Conservation (phyloP, 2,113 vertebrate genomes). For the Tonatia bakeri region DNA sequence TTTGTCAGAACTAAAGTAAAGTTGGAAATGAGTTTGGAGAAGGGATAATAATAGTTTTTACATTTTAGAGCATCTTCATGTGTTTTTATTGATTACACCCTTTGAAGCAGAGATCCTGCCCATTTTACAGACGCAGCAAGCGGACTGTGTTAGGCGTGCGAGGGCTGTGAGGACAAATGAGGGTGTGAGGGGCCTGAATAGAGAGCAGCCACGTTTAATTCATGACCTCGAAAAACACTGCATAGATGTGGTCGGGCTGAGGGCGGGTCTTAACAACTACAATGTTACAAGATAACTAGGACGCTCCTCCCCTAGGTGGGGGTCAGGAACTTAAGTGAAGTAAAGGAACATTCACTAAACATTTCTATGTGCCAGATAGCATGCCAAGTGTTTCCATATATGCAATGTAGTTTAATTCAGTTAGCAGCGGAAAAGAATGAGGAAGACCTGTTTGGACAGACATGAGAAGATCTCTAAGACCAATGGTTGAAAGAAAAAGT, state of each 20-base stretch:
- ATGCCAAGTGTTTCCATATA: neutral
- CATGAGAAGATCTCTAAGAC: neutral
- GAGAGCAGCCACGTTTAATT: neutral
- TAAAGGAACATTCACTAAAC: neutral
- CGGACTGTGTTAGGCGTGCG: constrained; percentile 18
- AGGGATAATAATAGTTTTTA: neutral
- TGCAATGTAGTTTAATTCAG: neutral
- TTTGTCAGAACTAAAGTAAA: neutral
- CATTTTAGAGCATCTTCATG: neutral
- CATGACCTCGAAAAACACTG: neutral
- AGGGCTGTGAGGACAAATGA: neutral
- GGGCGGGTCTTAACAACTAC: neutral
- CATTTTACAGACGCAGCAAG: constrained; percentile 63
- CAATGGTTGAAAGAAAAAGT: neutral
- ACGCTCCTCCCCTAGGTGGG: neutral
- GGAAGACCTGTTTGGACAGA: neutral
- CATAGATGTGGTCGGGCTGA: neutral
- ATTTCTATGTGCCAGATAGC: neutral
- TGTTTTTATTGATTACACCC: neutral
- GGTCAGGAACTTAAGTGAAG: neutral
- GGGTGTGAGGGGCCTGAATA: constrained; percentile 34
- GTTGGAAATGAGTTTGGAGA: neutral
- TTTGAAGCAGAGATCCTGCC: neutral
- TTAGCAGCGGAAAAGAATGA: neutral
- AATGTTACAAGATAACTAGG: neutral